A percentile compares a stretch with the other conserved stretches of the same genome.
Evolutionary conservation across 2,888 invertebrate genomes (phyloP).

Genomic region (Eurytoma adleriae): DNA sequence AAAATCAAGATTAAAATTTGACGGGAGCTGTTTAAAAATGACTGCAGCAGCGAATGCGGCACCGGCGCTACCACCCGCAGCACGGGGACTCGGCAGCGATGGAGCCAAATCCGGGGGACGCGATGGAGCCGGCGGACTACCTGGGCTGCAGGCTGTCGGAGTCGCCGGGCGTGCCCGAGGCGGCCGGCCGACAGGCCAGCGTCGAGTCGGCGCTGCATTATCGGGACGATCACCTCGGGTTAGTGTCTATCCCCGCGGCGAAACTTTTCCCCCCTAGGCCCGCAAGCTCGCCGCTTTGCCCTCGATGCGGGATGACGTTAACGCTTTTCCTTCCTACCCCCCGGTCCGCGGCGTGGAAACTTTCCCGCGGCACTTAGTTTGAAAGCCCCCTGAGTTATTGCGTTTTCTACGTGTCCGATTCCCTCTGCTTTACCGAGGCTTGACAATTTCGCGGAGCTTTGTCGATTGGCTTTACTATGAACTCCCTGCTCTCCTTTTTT

Average conservation of each 20-base stretch:
- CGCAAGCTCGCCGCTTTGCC: not conserved
- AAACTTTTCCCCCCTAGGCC: not conserved
- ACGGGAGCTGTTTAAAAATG: too few species aligned
- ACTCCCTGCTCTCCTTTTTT: too few species aligned
- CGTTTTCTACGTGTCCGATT: too few species aligned
- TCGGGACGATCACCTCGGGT: slow-evolving; percentile 46
- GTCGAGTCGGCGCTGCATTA: slow-evolving; percentile 34
- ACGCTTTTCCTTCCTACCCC: not conserved
- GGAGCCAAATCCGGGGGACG: not conserved
- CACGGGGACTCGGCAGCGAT: not conserved
- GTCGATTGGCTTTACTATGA: too few species aligned
- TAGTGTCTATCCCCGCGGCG: slow-evolving; percentile 13
- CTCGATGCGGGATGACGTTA: not conserved
- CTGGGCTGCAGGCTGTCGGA: slow-evolving; percentile 11
- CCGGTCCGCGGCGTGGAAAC: not conserved
- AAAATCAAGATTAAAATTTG: too few species aligned
- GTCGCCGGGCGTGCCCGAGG: slow-evolving; percentile 1
- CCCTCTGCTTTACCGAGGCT: too few species aligned
- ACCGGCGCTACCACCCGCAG: slow-evolving; percentile 27
- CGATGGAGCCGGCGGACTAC: slow-evolving; percentile 9
- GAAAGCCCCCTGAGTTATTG: not conserved
- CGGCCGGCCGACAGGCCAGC: not conserved
- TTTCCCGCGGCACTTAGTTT: not conserved
- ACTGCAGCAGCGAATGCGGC: slow-evolving; percentile 26
- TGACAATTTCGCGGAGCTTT: too few species aligned